Evolutionary conservation across 2,888 invertebrate species (phyloP).

Genomic region (Lymantria dispar): DNA sequence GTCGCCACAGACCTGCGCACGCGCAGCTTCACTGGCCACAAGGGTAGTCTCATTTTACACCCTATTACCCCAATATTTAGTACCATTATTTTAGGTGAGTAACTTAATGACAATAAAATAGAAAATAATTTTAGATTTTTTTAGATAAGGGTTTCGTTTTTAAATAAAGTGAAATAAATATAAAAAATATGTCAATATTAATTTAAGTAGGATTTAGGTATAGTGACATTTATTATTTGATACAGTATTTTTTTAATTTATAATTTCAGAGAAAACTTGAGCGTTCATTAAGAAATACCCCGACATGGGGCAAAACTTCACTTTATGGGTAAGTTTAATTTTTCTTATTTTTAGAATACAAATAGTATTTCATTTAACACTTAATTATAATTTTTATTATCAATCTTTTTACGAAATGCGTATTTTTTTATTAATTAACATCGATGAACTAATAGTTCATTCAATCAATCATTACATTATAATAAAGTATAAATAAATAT

Average conservation of each 20-base stretch:
- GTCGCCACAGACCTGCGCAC: constrained; percentile 59
- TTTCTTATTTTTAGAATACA: not conserved
- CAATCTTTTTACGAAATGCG: no score
- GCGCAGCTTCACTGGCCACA: constrained; percentile 44
- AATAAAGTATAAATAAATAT: no score
- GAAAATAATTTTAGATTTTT: not conserved
- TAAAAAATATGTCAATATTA: not conserved
- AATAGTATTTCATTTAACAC: not conserved
- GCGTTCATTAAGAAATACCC: constrained; percentile 45
- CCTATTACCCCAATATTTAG: constrained; percentile 17
- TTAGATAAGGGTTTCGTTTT: not conserved
- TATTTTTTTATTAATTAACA: no score
- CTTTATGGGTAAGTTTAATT: constrained; percentile 57
- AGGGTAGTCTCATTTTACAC: constrained; percentile 32
- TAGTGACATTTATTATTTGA: not conserved
- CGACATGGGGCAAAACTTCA: constrained; percentile 64
- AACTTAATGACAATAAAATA: not conserved
- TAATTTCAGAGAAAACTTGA: constrained; percentile 43
- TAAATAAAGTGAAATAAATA: not conserved
- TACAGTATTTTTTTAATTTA: not conserved
- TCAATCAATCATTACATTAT: no score
- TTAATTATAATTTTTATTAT: not conserved
- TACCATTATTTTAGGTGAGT: constrained; percentile 29
- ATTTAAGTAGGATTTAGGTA: not conserved
- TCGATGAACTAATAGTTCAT: no score